Conservation (phyloP, 1,140 invertebrate species). For the Phymastichus coffea region DNA sequence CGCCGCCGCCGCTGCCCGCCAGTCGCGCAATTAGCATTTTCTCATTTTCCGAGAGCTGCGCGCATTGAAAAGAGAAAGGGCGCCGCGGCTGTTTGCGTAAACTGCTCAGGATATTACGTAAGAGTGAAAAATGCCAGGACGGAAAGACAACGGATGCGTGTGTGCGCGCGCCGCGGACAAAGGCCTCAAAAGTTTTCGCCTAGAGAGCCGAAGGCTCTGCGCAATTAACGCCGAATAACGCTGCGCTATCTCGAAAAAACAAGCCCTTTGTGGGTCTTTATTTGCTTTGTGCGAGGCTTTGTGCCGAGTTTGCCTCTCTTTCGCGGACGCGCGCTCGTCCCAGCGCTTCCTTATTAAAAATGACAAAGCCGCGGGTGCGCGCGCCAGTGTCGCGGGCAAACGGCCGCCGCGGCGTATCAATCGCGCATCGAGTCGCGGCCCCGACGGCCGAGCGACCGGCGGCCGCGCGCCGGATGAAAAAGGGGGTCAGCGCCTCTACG, state of each 20-base stretch:
- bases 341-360: not conserved
- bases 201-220: conserved; percentile 47
- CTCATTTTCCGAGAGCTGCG: not conserved
- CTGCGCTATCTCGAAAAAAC: not conserved
- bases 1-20: not conserved
- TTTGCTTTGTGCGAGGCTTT: not conserved
- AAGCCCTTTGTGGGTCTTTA: not conserved
- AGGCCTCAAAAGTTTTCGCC: conserved; percentile 47
- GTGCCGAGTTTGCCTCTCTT: not conserved
- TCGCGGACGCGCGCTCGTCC: not conserved
- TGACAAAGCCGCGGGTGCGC: not conserved
- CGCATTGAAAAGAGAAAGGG: conserved; percentile 24
- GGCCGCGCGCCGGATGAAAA: not conserved
- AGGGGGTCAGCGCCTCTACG: conserved; percentile 36
- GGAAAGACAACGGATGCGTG: conserved; percentile 46
- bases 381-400: too few relatives aligned
- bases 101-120: conserved; percentile 52
- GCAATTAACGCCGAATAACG: conserved; percentile 50
- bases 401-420: too few relatives aligned
- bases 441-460: too few relatives aligned
- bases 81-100: conserved; percentile 17
- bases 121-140: conserved; percentile 48
- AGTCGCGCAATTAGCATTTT: conserved; percentile 17
- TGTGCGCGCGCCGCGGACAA: conserved; percentile 42
- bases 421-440: not conserved